These are phyloP conservation scores for Picathartes gymnocephalus DNA, from an alignment of 2,113 vertebrate species.

Conservation along the genomic window DNA sequence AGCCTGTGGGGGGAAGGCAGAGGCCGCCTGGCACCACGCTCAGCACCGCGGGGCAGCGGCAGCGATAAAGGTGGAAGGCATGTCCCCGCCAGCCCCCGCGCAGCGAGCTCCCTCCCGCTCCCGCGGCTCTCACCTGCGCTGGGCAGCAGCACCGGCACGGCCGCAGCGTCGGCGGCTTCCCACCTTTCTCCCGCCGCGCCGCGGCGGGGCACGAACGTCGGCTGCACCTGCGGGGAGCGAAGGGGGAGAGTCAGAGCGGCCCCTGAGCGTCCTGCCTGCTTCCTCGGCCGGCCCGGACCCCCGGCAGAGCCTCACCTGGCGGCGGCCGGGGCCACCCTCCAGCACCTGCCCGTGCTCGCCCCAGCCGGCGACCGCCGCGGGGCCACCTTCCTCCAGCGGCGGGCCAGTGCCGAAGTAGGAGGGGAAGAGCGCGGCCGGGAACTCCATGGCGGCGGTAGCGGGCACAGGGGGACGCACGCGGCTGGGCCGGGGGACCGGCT, in stretches of 20 bases:
- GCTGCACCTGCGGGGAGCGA: neutral
- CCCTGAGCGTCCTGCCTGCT: rapidly evolving
- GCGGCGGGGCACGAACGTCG: neutral
- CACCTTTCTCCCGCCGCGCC: neutral
- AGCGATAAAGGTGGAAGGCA: rapidly evolving
- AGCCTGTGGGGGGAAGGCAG: neutral
- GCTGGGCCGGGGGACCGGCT: rapidly evolving
- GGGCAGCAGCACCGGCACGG: slow-evolving; percentile 4
- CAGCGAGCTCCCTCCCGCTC: too few species aligned
- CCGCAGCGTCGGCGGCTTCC: neutral
- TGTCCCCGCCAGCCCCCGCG: rapidly evolving
- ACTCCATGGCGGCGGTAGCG: neutral
- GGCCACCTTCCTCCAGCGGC: neutral
- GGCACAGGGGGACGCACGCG: too few species aligned
- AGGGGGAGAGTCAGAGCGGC: rapidly evolving
- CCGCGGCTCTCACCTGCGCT: neutral
- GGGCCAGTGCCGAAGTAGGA: neutral
- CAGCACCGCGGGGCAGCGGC: neutral
- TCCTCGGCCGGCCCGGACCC: too few species aligned
- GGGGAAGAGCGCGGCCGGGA: slow-evolving; percentile 1
- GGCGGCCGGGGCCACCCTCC: neutral
- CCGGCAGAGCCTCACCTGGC: neutral
- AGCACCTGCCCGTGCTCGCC: neutral
- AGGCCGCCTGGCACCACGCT: rapidly evolving
- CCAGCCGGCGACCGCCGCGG: neutral